Percentiles rank a stretch among this genome's conserved stretches.
phyloP scores from a whole-genome alignment of 30 jellyfish, hydroid and myxozoan genomes.

The Rhopilema esculentum region DNA sequence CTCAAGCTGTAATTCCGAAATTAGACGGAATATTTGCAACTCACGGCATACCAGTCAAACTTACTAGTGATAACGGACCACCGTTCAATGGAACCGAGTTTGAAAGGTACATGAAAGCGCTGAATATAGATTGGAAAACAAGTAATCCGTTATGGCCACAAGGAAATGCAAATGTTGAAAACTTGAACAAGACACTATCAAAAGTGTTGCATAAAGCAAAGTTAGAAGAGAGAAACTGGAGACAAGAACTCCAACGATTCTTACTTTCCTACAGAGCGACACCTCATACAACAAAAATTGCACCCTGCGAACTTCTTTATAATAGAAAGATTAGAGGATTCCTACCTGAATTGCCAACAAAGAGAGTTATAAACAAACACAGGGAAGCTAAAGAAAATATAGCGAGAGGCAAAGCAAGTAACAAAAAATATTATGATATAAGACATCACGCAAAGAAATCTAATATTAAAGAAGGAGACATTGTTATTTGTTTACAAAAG shows the following conservation, averaged over 20 bases:
- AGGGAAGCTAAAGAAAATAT: slow-evolving; percentile 17
- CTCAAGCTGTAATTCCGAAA: slow-evolving; percentile 51
- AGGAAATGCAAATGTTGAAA: slow-evolving; percentile 50
- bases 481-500: slow-evolving; percentile 34
- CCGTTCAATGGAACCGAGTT: background rate
- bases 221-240: slow-evolving; percentile 59
- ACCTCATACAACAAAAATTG: slow-evolving; percentile 49
- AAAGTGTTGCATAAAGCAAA: slow-evolving; percentile 41
- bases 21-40: slow-evolving; percentile 57
- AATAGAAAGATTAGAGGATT: slow-evolving; percentile 33
- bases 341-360: slow-evolving; percentile 54
- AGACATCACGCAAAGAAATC: slow-evolving; percentile 5
- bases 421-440: slow-evolving; percentile 10
- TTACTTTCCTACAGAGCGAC: slow-evolving; percentile 48
- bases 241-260: slow-evolving; percentile 57
- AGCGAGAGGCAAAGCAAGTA: background rate
- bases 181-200: slow-evolving; percentile 31
- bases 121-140: background rate
- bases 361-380: slow-evolving; percentile 41
- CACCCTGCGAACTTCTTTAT: slow-evolving; percentile 57
- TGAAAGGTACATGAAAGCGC: background rate
- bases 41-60: slow-evolving; percentile 61
- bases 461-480: slow-evolving; percentile 35
- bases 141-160: slow-evolving; percentile 4
- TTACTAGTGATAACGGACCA: background rate